A percentile compares a stretch with the other conserved stretches of the same genome.
Evolutionary conservation across 2,113 vertebrate species (phyloP).

Genomic region (Struthidea cinerea): DNA sequence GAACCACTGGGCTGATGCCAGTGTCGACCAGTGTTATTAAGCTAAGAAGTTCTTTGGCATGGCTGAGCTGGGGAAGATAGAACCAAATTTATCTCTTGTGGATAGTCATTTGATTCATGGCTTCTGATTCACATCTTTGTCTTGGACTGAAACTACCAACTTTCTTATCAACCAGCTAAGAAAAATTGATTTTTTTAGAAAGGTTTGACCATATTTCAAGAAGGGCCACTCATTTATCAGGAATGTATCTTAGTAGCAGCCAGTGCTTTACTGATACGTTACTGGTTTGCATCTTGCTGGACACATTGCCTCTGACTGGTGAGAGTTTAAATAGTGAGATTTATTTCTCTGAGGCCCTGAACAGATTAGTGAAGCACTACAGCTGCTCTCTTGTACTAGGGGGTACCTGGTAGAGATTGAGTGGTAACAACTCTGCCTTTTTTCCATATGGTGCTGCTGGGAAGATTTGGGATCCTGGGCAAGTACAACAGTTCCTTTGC

Average conservation of each 20-base stretch:
- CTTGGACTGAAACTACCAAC: conserved; percentile 19
- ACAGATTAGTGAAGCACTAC: not conserved
- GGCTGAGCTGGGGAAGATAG: conserved; percentile 12
- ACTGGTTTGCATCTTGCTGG: not conserved
- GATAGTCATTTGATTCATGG: conserved; percentile 40
- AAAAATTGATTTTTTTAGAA: conserved; percentile 11
- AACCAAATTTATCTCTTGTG: conserved; percentile 46
- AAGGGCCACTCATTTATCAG: not conserved
- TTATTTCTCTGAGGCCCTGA: not conserved
- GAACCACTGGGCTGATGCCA: conserved; percentile 63
- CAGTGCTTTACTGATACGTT: not conserved
- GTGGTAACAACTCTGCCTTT: not conserved
- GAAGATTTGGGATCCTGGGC: not conserved
- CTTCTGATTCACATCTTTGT: conserved; percentile 45
- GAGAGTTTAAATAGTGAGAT: not conserved
- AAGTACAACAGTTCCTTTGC: not conserved
- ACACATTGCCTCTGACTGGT: not conserved
- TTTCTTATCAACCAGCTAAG: conserved; percentile 17
- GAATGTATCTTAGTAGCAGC: not conserved
- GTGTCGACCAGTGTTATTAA: conserved; percentile 36
- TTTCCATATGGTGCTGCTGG: not conserved
- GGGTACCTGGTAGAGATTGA: not conserved
- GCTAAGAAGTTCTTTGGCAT: conserved; percentile 58
- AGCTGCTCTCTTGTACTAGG: not conserved
- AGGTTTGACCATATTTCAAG: not conserved